phyloP scores from a whole-genome alignment of 2,888 invertebrate genomes.

The Lumbricus terrestris region DNA sequence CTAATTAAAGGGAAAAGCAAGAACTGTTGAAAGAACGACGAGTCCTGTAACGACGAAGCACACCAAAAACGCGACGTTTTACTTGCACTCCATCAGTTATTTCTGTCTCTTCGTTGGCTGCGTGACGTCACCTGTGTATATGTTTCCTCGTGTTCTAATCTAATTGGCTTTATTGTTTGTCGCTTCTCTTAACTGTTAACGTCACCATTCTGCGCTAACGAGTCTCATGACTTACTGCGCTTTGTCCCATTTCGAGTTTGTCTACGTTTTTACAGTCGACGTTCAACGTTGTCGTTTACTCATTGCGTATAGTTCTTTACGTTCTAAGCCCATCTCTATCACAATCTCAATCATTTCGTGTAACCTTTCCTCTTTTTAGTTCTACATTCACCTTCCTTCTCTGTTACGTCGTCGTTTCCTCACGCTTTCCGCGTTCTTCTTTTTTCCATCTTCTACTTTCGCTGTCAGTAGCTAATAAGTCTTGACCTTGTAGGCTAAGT shows the following conservation, averaged over 20 bases:
- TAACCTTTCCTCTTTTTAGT: too few species aligned
- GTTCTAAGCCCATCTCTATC: too few species aligned
- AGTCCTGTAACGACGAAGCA: too few species aligned
- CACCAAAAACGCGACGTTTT: not conserved
- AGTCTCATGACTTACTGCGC: not conserved
- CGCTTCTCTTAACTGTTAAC: not conserved
- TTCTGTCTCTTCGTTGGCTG: not conserved
- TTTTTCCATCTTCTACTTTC: too few species aligned
- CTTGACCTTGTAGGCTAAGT: too few species aligned
- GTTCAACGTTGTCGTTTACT: not conserved
- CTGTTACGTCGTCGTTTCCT: not conserved
- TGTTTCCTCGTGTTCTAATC: not conserved
- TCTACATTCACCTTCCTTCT: not conserved
- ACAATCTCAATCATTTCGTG: too few species aligned
- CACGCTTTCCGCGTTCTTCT: too few species aligned
- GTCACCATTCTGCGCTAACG: not conserved
- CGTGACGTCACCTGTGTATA: not conserved
- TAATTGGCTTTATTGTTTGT: not conserved
- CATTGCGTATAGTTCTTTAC: not conserved
- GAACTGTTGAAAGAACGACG: not conserved
- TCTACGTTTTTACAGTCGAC: not conserved
- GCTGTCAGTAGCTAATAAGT: too few species aligned
- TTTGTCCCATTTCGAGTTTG: not conserved
- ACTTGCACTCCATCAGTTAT: not conserved
- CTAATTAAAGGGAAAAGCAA: not conserved